A percentile compares a stretch with the other conserved stretches of the same genome.
phyloP scores from a whole-genome alignment of 2,888 invertebrate species.

The Zygaena filipendulae region DNA sequence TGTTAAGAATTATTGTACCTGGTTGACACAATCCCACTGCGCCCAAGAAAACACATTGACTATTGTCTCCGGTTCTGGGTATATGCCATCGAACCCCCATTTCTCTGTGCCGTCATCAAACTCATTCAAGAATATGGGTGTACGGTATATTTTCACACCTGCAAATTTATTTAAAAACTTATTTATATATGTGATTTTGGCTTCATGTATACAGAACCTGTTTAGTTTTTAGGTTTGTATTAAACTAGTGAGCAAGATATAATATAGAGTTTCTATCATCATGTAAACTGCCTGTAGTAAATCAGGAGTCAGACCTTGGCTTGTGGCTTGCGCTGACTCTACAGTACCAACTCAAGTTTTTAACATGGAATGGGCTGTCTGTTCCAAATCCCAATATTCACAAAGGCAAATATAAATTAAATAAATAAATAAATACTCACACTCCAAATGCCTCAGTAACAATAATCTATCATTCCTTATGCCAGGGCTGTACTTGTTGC shows the following conservation, averaged over 20 bases:
- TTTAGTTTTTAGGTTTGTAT: no score
- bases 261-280: no score
- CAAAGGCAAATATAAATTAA: no score
- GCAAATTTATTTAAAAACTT: conserved; percentile 10
- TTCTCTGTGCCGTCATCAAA: conserved; percentile 57
- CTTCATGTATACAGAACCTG: conserved; percentile 3
- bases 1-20: no score
- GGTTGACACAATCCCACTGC: conserved; percentile 83
- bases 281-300: no score
- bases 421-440: conserved; percentile 69
- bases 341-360: no score
- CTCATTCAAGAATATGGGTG: conserved; percentile 57
- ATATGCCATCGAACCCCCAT: conserved; percentile 67
- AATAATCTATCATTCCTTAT: conserved; percentile 74
- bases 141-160: conserved; percentile 54
- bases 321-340: no score
- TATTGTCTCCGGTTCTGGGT: conserved; percentile 64
- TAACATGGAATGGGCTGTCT: no score
- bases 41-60: conserved; percentile 86
- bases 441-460: conserved; percentile 81
- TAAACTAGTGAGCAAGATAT: no score
- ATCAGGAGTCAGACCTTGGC: no score
- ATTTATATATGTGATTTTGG: background rate
- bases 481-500: conserved; percentile 58
- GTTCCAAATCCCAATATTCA: no score